phyloP scores from a whole-genome alignment of 1,140 invertebrate species.

The Drosophila tropicalis region DNA sequence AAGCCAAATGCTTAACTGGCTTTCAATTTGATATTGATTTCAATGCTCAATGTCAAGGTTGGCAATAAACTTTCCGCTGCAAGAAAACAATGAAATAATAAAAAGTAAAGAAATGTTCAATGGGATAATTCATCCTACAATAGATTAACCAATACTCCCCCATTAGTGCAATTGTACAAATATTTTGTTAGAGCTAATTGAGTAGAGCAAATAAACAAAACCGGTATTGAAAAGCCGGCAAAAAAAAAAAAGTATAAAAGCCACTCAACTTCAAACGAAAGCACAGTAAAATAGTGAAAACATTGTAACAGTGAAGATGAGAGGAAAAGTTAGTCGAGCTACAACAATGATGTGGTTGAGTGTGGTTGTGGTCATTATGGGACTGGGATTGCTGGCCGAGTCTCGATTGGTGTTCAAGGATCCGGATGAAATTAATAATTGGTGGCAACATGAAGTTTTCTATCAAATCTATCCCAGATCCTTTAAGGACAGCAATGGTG shows the following conservation, averaged over 20 bases:
- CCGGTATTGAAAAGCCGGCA: slow-evolving; percentile 33
- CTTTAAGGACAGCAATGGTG: slow-evolving; percentile 65
- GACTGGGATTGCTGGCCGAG: not conserved
- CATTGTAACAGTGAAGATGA: slow-evolving; percentile 40
- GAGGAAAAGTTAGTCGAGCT: slow-evolving; percentile 2
- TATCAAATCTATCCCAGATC: slow-evolving; percentile 71
- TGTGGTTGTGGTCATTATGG: slow-evolving; percentile 11
- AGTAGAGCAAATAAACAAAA: slow-evolving; percentile 47
- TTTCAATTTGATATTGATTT: not conserved
- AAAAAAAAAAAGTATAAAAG: slow-evolving; percentile 53
- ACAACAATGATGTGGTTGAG: slow-evolving; percentile 23
- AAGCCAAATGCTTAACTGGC: slow-evolving; percentile 13
- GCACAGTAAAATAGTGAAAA: slow-evolving; percentile 36
- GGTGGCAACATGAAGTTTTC: slow-evolving; percentile 71
- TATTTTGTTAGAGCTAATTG: slow-evolving; percentile 46
- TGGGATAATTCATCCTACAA: slow-evolving; percentile 36
- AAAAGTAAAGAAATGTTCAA: slow-evolving; percentile 9
- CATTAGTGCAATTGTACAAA: slow-evolving; percentile 44
- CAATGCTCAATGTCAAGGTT: slow-evolving; percentile 10
- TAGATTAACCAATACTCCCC: slow-evolving; percentile 18
- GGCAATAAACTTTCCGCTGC: slow-evolving; percentile 31
- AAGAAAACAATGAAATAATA: slow-evolving; percentile 18
- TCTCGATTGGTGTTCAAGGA: slow-evolving; percentile 6
- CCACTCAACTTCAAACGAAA: not conserved
- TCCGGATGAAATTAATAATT: slow-evolving; percentile 42